phyloP scores from a whole-genome alignment of 2,888 invertebrate genomes.

The Apoda limacodes region DNA sequence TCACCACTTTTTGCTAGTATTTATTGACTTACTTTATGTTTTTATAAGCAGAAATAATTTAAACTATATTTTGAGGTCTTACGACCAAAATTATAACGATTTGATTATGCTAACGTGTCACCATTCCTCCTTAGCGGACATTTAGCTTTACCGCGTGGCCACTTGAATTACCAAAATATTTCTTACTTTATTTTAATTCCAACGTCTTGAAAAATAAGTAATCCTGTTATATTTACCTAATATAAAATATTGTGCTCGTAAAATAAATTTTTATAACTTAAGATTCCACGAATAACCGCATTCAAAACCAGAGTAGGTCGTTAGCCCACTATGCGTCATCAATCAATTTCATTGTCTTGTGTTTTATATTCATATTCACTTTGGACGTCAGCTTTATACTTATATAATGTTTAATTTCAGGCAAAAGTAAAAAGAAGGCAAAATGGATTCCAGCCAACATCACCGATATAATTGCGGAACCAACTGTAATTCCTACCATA shows the following conservation, averaged over 20 bases:
- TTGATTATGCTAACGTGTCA: conserved; percentile 68
- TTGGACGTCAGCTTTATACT: conserved; percentile 17
- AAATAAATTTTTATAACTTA: conserved; percentile 27
- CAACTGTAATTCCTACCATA: conserved; percentile 69
- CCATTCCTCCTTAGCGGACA: conserved; percentile 63
- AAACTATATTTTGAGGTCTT: too few species aligned
- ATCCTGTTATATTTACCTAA: conserved; percentile 26
- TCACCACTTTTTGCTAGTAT: conserved; percentile 8
- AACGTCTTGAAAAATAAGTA: conserved; percentile 30
- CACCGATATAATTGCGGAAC: conserved; percentile 84
- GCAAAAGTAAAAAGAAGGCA: conserved; percentile 87
- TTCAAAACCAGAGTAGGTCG: conserved; percentile 57
- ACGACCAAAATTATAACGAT: conserved; percentile 39
- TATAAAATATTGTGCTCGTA: too few species aligned
- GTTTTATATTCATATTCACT: conserved; percentile 17
- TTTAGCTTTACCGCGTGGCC: conserved; percentile 70
- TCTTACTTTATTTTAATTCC: too few species aligned
- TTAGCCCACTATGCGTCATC: conserved; percentile 61
- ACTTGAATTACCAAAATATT: too few species aligned
- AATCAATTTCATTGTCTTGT: conserved; percentile 25
- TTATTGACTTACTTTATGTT: conserved; percentile 12
- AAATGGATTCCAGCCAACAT: conserved; percentile 87
- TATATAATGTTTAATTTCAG: conserved; percentile 48
- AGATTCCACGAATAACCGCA: conserved; percentile 49
- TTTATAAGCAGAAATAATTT: conserved; percentile 5